These are phyloP conservation scores for Trematomus bernacchii DNA, from an alignment of 2,797 vertebrate genomes.

Conservation along the genomic window DNA sequence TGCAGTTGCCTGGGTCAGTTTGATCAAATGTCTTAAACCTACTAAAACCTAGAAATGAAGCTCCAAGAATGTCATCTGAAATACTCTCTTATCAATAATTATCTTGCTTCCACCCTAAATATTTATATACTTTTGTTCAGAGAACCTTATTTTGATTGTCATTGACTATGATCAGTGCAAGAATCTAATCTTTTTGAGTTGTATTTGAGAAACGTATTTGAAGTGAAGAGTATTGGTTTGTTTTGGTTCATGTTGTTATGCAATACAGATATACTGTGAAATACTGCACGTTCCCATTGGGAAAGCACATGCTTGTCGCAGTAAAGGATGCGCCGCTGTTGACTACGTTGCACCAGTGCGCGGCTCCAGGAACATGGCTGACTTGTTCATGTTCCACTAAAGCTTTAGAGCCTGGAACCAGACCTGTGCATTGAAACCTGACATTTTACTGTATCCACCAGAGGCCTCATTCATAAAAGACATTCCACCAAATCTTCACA, in stretches of 20 bases:
- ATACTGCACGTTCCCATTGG: conserved; percentile 8
- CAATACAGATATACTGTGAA: conserved; percentile 14
- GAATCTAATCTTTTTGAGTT: conserved; percentile 44
- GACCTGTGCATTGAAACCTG: conserved; percentile 61
- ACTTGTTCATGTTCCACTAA: conserved; percentile 33
- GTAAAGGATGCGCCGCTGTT: conserved; percentile 11
- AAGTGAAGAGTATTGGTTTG: conserved; percentile 24
- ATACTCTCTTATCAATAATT: not conserved
- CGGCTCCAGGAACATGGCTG: conserved; percentile 26
- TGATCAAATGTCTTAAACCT: conserved; percentile 3
- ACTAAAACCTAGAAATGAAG: not conserved
- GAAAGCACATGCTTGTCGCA: conserved; percentile 27
- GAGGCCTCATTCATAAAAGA: conserved; percentile 66
- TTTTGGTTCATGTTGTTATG: conserved; percentile 23
- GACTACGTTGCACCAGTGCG: conserved; percentile 14
- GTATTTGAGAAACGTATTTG: conserved; percentile 72
- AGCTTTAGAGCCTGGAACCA: conserved; percentile 38
- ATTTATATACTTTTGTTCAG: not conserved
- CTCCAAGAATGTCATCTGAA: not conserved
- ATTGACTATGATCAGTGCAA: not conserved
- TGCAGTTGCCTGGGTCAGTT: not conserved
- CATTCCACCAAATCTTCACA: conserved; percentile 66
- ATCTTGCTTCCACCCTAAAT: not conserved
- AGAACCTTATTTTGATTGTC: not conserved
- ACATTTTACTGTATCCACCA: conserved; percentile 67